These are phyloP conservation scores for Pyrrhia umbra DNA, from an alignment of 2,888 invertebrate species.

Conservation along the genomic window DNA sequence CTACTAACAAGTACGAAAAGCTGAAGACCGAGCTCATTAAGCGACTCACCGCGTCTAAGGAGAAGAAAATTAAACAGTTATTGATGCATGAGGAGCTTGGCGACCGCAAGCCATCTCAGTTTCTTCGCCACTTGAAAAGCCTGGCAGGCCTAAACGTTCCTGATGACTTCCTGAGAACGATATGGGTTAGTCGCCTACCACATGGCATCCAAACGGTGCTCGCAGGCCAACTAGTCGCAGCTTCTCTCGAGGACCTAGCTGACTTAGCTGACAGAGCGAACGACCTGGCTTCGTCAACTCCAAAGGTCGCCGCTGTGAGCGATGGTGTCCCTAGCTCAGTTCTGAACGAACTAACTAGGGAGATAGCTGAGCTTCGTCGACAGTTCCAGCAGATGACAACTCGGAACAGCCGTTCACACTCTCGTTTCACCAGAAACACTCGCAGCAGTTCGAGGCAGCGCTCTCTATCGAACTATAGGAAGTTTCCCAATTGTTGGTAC, in stretches of 20 bases:
- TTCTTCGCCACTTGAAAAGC: not conserved
- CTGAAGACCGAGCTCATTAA: not conserved
- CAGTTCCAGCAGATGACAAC: too few species aligned
- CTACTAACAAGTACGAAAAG: not conserved
- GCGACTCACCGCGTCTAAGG: not conserved
- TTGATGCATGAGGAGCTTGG: not conserved
- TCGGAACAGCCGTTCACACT: too few species aligned
- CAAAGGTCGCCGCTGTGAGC: constrained; percentile 6
- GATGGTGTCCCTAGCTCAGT: not conserved
- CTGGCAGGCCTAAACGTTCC: not conserved
- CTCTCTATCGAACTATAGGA: constrained; percentile 5
- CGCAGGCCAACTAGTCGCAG: not conserved
- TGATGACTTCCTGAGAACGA: not conserved
- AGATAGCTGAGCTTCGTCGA: too few species aligned
- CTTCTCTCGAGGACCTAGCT: not conserved
- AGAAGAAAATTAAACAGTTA: not conserved
- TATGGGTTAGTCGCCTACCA: not conserved
- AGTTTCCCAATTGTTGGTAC: constrained; percentile 25
- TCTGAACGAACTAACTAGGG: too few species aligned
- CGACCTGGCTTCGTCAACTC: not conserved
- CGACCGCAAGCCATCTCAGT: not conserved
- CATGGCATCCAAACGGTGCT: not conserved
- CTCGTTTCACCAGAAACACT: too few species aligned
- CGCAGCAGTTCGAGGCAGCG: not conserved
- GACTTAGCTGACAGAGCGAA: constrained; percentile 7